Evolutionary conservation across 2,888 invertebrate genomes (phyloP).

Genomic region (Hyalella azteca): DNA sequence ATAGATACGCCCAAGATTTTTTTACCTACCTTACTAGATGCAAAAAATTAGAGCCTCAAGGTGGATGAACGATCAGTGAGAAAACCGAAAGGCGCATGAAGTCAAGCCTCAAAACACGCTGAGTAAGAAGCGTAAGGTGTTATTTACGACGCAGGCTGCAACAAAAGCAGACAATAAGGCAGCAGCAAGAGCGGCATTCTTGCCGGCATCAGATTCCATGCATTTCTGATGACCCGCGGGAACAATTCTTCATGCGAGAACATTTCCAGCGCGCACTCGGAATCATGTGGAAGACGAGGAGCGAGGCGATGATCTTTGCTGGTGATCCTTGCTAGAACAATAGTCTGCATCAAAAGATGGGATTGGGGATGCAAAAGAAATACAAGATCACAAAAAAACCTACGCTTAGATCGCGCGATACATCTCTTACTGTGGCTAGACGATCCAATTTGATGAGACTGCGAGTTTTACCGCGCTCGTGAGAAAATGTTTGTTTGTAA

Average conservation of each 20-base stretch:
- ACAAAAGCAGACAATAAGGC: slow-evolving; percentile 21
- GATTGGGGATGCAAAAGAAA: neutral
- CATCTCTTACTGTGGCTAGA: too few species aligned
- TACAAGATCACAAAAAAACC: too few species aligned
- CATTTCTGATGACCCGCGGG: slow-evolving; percentile 34
- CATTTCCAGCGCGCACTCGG: neutral
- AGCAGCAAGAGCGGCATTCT: slow-evolving; percentile 1
- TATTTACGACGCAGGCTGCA: slow-evolving; percentile 7
- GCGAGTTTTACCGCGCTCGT: too few species aligned
- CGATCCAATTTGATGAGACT: too few species aligned
- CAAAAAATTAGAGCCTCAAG: too few species aligned
- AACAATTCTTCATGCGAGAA: slow-evolving; percentile 25
- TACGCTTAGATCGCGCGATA: too few species aligned
- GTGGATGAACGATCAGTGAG: slow-evolving; percentile 6
- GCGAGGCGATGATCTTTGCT: neutral
- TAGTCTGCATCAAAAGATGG: neutral
- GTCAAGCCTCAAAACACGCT: neutral
- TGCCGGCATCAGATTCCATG: slow-evolving; percentile 35
- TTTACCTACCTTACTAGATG: too few species aligned
- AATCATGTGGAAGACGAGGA: slow-evolving; percentile 10
- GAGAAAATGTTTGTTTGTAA: too few species aligned
- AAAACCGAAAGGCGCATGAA: neutral
- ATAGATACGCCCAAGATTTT: too few species aligned
- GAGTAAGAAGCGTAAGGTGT: neutral
- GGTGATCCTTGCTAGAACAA: slow-evolving; percentile 30